Base-by-base conservation (phyloP, 2,113 vertebrate genomes). In the Scomber scombrus region DNA sequence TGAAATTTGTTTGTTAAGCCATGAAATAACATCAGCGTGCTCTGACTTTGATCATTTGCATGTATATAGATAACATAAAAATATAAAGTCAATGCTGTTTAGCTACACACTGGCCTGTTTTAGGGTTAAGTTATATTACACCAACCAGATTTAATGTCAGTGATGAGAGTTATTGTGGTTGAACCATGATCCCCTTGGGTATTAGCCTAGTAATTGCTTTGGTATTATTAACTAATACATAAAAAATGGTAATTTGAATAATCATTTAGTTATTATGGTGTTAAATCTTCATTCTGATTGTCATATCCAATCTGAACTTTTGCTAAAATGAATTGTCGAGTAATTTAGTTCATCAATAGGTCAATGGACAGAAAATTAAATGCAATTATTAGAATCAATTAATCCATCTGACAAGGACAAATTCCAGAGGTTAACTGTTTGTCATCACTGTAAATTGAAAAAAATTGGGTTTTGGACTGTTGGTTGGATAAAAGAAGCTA, bases 21-120 rank as follows among this genome's bases (percentile, higher is more conserved):
- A 43, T 79, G 71, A 71, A 86, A 86, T 79, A 80, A 69, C 78
- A 69, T 82, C 78, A 72, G 49, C 12, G 4, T 52, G 55, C 31
- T 56, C 52, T 54, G 58, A 77, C 84, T 84, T 77, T 85, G 68
- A 80, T 69, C 76, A 85, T 91, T 86, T 89, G 73, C 75, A 85
- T 87, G 75, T 75, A 71, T 71, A 80, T 81, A 61, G 77, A 84
- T 71, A 65, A 67, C 63, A 85, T 85, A 70, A 80, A 72, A 67
- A 71, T 58, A 71, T 84, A 62, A 74, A 43, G 14, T 58, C 40
- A 21, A 63, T 50, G 58, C 31, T 55, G 16, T 56, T 79, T 70
- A 54, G 57, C 63, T 31, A 29, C 34, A 74, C 46, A 26, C 6
- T 16, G 46, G 45, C 13, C 45, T 61, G 50, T 18, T 51, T 5